phyloP scores from a whole-genome alignment of 2,113 vertebrate species.

The Delphinapterus leucas region DNA sequence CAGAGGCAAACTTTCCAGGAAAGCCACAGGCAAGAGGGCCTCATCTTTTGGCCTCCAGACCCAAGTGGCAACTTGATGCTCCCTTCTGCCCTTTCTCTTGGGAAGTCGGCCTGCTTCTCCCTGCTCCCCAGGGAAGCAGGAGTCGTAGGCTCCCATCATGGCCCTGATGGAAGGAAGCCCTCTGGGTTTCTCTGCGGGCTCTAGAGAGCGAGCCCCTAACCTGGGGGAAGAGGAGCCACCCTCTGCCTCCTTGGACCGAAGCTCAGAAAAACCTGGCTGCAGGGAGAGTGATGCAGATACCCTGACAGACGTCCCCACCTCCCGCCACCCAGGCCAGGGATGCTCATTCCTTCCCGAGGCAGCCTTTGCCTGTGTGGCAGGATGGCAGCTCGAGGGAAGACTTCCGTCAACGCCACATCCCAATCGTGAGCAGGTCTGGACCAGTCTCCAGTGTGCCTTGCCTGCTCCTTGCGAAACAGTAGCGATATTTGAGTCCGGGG shows the following conservation, averaged over 20 bases:
- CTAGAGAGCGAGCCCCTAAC: not conserved
- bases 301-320: no score
- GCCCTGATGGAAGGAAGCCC: not conserved
- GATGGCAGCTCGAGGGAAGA: not conserved
- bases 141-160: accelerated
- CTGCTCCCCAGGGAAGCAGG: not conserved
- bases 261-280: not conserved
- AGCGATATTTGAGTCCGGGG: not conserved
- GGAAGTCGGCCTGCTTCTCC: not conserved
- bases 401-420: not conserved
- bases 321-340: not conserved
- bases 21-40: not conserved
- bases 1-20: conserved; percentile 53
- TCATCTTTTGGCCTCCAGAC: not conserved
- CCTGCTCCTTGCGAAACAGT: not conserved
- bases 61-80: conserved; percentile 9
- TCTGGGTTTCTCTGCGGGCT: not conserved
- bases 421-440: not conserved
- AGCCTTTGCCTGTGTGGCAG: not conserved
- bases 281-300: accelerated
- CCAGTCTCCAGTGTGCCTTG: accelerated
- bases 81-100: not conserved
- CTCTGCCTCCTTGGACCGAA: not conserved
- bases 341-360: not conserved
- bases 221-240: not conserved